These are phyloP conservation scores for Drosophila aff. DNA, from an alignment of 1,140 invertebrate genomes.

Conservation along the genomic window DNA sequence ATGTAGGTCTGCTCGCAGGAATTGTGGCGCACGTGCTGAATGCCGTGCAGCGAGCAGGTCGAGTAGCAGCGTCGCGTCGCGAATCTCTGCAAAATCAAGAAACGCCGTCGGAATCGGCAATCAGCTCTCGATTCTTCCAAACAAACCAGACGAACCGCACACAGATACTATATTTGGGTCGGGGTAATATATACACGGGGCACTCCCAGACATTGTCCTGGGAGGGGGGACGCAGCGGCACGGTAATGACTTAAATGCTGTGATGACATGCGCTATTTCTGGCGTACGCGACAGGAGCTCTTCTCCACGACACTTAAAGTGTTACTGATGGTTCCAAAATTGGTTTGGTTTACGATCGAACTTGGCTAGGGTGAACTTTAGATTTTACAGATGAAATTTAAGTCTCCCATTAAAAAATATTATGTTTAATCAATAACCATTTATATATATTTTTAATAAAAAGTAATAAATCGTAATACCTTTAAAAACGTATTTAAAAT, in stretches of 20 bases:
- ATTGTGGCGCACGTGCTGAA: conserved; percentile 89
- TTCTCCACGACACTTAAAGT: conserved; percentile 17
- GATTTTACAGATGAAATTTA: not conserved
- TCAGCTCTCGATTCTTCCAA: conserved; percentile 40
- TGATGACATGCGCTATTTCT: conserved; percentile 41
- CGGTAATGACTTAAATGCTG: conserved; percentile 22
- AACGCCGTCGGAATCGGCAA: conserved; percentile 66
- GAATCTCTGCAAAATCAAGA: conserved; percentile 88
- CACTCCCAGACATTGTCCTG: not conserved
- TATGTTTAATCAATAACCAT: not conserved
- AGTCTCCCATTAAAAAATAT: not conserved
- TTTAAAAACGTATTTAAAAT: not conserved
- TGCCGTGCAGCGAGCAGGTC: conserved; percentile 88
- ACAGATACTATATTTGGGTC: not conserved
- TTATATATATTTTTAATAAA: not conserved
- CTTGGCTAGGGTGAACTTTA: not conserved
- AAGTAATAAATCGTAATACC: not conserved
- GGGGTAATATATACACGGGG: conserved; percentile 8
- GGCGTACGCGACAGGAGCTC: conserved; percentile 3
- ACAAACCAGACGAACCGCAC: conserved; percentile 17
- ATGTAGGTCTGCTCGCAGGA: conserved; percentile 92
- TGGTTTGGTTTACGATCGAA: conserved; percentile 1
- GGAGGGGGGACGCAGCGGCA: not conserved
- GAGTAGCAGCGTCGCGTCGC: conserved; percentile 90
- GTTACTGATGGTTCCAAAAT: conserved; percentile 11